Percentiles rank a stretch among this genome's conserved stretches.
Evolutionary conservation across 1,140 invertebrate species (phyloP).

Genomic region (Monomorium pharaonis): DNA sequence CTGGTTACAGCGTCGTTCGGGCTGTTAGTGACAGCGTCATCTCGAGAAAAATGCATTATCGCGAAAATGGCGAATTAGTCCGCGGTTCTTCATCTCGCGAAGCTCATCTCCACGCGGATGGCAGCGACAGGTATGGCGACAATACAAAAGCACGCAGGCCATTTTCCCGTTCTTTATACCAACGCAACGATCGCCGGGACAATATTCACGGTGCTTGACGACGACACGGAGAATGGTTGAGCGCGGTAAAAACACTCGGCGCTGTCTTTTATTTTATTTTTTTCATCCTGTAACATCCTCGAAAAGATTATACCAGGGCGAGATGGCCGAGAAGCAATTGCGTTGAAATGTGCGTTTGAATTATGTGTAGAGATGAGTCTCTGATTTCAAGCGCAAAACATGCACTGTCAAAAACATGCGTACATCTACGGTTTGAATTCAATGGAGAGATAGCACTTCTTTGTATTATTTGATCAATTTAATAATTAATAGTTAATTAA

Average conservation of each 20-base stretch:
- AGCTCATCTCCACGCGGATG: constrained; percentile 8
- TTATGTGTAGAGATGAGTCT: not conserved
- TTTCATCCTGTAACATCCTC: constrained; percentile 26
- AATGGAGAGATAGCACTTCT: not conserved
- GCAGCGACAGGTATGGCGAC: constrained; percentile 22
- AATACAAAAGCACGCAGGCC: constrained; percentile 22
- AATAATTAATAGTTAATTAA: no score
- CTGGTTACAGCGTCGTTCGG: not conserved
- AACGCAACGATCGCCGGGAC: not conserved
- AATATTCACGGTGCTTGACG: constrained; percentile 23
- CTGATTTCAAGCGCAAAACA: not conserved
- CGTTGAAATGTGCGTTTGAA: not conserved
- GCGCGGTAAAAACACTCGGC: constrained; percentile 22
- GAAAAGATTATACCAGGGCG: constrained; percentile 2
- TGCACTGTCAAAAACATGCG: not conserved
- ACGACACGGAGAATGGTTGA: not conserved
- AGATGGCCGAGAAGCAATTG: not conserved
- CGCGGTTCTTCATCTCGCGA: constrained; percentile 21
- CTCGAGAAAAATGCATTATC: constrained; percentile 1
- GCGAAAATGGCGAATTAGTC: constrained; percentile 37
- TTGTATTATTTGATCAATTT: not conserved
- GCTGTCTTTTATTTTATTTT: not conserved
- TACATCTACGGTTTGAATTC: not conserved
- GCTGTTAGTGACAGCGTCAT: constrained; percentile 18
- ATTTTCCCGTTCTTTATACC: constrained; percentile 38